These are phyloP conservation scores for Aplodontia rufa DNA, from an alignment of 2,113 vertebrate genomes.

Conservation along the genomic window DNA sequence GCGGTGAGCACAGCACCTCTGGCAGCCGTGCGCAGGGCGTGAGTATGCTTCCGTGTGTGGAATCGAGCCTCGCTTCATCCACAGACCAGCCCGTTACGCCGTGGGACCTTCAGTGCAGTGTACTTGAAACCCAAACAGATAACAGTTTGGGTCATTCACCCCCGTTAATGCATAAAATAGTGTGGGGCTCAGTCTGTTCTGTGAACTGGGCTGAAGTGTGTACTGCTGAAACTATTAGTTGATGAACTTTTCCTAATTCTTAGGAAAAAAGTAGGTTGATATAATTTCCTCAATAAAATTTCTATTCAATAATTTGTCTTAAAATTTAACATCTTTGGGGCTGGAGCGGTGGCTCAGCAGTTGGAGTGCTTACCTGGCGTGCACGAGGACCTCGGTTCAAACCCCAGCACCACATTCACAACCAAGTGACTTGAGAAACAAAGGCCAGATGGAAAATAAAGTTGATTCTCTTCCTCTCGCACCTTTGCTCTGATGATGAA, in stretches of 20 bases:
- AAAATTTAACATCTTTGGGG: neutral
- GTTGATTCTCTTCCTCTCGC: too few relatives aligned
- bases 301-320: neutral
- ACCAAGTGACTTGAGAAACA: too few relatives aligned
- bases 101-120: neutral
- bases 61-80: neutral
- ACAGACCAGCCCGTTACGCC: neutral
- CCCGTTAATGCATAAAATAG: neutral
- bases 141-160: neutral
- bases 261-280: neutral
- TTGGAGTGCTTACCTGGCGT: too few relatives aligned
- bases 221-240: neutral
- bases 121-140: neutral
- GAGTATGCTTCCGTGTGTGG: neutral
- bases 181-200: neutral
- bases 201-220: neutral
- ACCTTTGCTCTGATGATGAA: neutral
- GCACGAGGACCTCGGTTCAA: too few relatives aligned
- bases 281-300: constrained; percentile 5
- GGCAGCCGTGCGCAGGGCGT: too few relatives aligned
- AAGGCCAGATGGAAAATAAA: too few relatives aligned
- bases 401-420: too few relatives aligned
- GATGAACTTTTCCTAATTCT: neutral
- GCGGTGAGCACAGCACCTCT: neutral
- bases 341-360: too few relatives aligned